phyloP scores from a whole-genome alignment of 2,888 invertebrate species.

The Leptinotarsa peninsularis region DNA sequence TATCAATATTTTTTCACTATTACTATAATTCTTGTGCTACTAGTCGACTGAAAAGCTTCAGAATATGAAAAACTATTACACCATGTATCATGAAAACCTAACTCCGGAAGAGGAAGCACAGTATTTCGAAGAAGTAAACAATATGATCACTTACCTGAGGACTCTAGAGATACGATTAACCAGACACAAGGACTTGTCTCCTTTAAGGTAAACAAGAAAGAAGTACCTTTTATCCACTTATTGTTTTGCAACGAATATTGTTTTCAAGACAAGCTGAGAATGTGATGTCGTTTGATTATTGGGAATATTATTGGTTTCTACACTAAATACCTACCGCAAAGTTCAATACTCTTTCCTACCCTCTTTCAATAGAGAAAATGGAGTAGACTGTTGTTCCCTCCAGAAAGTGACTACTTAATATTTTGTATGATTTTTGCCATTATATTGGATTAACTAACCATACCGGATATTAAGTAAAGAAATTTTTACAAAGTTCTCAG shows the following conservation, averaged over 20 bases:
- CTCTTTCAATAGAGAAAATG: no score
- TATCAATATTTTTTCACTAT: not conserved
- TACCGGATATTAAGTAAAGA: no score
- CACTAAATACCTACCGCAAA: no score
- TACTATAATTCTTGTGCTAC: slow-evolving; percentile 6
- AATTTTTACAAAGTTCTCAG: no score
- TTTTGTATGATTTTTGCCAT: no score
- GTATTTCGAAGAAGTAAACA: slow-evolving; percentile 70
- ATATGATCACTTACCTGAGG: slow-evolving; percentile 67
- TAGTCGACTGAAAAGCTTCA: slow-evolving; percentile 50
- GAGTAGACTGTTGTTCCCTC: no score
- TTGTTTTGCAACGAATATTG: not conserved
- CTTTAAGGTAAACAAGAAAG: slow-evolving; percentile 58
- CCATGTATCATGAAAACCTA: slow-evolving; percentile 71
- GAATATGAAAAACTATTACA: slow-evolving; percentile 71
- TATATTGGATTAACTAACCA: no score
- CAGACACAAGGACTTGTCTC: slow-evolving; percentile 72
- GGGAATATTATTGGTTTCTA: no score
- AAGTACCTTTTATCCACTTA: not conserved
- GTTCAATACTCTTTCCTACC: no score
- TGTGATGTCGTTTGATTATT: no score
- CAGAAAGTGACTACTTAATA: no score
- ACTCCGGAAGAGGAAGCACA: slow-evolving; percentile 72
- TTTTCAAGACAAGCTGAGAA: no score
- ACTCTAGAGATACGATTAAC: slow-evolving; percentile 73